Evolutionary conservation across 2,888 invertebrate genomes (phyloP), one percentile per base, ranked within the genome.

Genomic region (Lacanobia oleracea): DNA sequence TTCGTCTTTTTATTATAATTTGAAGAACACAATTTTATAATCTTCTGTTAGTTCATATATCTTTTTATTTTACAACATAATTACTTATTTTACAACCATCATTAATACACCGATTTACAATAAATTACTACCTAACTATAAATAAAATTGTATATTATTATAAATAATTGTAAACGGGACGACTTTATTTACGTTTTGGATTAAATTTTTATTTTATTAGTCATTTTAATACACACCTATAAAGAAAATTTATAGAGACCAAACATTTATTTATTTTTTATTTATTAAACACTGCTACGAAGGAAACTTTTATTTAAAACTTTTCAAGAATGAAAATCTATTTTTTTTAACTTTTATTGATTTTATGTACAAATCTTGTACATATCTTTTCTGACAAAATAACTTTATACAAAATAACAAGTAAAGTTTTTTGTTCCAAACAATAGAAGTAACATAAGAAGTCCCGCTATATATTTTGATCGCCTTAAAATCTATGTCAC

Each of bases 121-220:
- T 81, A 85, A 86, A 84, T 86, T 8, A 86, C 86, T 70, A 85
- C 81, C 81, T 89, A 88, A 66, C 65, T 88, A 89, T 87, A 81
- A 87, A 87, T 86, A 90, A 86, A 85, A 87, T 88, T 92, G 91
- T 92, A 92, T 91, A 91, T 90, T 73, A 84, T 67, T 88, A 87
- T 86, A 90, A 80, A 91, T 89, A 81, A 91, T 89, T 92, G 90
- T 92, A 92, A 89, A 92, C 87, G 87, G 92, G 92, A 92, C 91
- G 91, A 89, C 80, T 86, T 88, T 84, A 84, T 83, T 84, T 75
- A 77, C 37, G 65, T 71, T 75, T 74, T 57, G 51, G 70, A 81
- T 77, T 70, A 59, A 71, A 61, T 75, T 70, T 79, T 81, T 69
- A 12, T 77, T 79, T 81, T 77, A 73, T 45, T 60, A 37, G n/a